Evolutionary conservation across 2,113 vertebrate genomes (phyloP).

Genomic region (Solenodon paradoxus): DNA sequence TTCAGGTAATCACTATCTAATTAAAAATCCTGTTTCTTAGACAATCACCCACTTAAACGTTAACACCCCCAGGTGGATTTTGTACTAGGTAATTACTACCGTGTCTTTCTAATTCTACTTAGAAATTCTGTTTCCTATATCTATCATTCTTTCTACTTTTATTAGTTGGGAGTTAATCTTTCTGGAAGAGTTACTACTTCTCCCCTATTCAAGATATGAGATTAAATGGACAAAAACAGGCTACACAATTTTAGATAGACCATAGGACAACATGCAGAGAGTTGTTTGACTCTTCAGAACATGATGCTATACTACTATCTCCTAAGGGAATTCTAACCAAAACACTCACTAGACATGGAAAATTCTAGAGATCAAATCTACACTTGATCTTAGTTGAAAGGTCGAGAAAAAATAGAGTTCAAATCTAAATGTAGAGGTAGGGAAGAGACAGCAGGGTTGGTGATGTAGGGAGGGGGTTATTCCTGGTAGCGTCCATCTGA

Average conservation of each 20-base stretch:
- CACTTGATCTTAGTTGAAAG: too few species aligned
- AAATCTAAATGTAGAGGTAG: not conserved
- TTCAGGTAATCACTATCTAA: not conserved
- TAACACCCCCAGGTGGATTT: not conserved
- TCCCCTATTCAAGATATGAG: not conserved
- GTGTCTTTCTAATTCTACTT: not conserved
- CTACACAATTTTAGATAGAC: not conserved
- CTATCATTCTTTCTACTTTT: not conserved
- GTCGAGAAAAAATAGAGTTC: too few species aligned
- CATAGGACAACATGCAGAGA: not conserved
- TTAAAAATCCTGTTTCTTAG: not conserved
- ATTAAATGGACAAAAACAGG: not conserved
- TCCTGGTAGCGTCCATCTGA: not conserved
- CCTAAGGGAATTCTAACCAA: not conserved
- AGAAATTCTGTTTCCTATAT: not conserved
- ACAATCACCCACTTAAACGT: not conserved
- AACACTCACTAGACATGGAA: not conserved
- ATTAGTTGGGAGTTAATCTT: not conserved
- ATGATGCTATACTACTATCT: not conserved
- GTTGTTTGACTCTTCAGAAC: not conserved
- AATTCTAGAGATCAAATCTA: not conserved
- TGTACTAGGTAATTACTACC: not conserved
- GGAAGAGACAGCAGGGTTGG: not conserved
- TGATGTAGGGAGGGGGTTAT: not conserved
- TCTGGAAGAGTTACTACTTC: not conserved